Evolutionary conservation across 2,797 vertebrate species (phyloP).

Genomic region (Rhyacichthys aspro): DNA sequence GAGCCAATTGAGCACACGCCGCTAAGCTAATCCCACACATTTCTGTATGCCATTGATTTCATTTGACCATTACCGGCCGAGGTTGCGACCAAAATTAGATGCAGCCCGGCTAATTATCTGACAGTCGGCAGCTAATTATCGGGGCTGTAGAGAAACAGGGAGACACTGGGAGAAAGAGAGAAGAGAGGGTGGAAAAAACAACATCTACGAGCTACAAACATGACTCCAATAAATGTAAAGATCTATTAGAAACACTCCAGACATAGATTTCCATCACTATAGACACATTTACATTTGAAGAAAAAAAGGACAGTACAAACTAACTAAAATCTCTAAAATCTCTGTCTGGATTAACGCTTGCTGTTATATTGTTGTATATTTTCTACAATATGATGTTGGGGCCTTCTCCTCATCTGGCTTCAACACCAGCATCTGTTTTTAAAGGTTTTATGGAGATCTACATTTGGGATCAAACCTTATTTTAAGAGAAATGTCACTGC

Average conservation of each 20-base stretch:
- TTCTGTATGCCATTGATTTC: slow-evolving; percentile 68
- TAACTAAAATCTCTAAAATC: no score
- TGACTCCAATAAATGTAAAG: slow-evolving; percentile 26
- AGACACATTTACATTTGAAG: no score
- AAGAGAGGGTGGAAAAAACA: slow-evolving; percentile 27
- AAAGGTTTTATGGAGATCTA: no score
- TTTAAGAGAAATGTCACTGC: no score
- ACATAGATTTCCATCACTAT: no score
- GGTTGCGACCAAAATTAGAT: slow-evolving; percentile 77
- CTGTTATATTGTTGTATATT: no score
- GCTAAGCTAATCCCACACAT: slow-evolving; percentile 67
- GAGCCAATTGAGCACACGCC: slow-evolving; percentile 65
- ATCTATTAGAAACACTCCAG: not conserved
- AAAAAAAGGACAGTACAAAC: no score
- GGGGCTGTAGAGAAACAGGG: slow-evolving; percentile 43
- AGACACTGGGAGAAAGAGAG: slow-evolving; percentile 24
- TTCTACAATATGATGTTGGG: no score
- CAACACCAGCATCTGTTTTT: no score
- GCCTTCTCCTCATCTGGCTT: no score
- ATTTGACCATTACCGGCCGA: slow-evolving; percentile 73
- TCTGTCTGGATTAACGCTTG: no score
- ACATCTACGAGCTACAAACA: slow-evolving; percentile 25
- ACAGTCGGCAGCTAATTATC: slow-evolving; percentile 76
- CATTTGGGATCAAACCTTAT: no score
- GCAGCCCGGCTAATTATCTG: slow-evolving; percentile 74